Evolutionary conservation across 2,888 invertebrate genomes (phyloP), one percentile per base, ranked within the genome.

Genomic region (Vanessa cardui): DNA sequence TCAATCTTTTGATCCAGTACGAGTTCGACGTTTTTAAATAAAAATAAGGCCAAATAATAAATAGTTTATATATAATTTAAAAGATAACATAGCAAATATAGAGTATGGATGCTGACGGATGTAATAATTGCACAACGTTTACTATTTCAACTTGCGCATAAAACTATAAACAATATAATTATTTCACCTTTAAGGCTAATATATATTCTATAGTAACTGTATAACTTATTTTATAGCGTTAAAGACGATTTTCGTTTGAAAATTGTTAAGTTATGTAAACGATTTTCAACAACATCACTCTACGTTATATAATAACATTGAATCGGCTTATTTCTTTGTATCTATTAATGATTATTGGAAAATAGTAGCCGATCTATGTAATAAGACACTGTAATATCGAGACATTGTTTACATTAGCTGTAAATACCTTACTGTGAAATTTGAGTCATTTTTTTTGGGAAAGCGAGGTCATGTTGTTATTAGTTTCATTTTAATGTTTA

Each of bases 321-420:
- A 72, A 67, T 73, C 70, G 70, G 74, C 69, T 70, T 68, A 66
- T 64, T 72, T 66, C 66, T 56, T 67, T 65, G 50, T 56, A 61
- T 73, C 66, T 74, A 75, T 74, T 74, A 63, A 76, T 69, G 73
- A 71, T 74, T 73, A 77, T 78, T 77, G 73, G 66, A 72, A 76
- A 76, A 74, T 74, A 56, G 73, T 70, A 78, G 31, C 76, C 73
- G 76, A 79, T 77, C 64, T 74, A 72, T 76, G 81, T 74, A 82
- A 83, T 80, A 70, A 58, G 81, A 83, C 62, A 72, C 70, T 70
- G 64, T 69, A 63, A 73, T 77, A 80, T 81, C 78, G 78, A 77
- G 72, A 75, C 74, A 62, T 79, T 81, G 79, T 82, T 83, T 83
- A 80, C 72, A 72, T 62, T 66, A 64, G 39, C 62, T 63, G 52